Base-by-base conservation (phyloP, 1,140 invertebrate species). In the Drosophila lacertosa region DNA sequence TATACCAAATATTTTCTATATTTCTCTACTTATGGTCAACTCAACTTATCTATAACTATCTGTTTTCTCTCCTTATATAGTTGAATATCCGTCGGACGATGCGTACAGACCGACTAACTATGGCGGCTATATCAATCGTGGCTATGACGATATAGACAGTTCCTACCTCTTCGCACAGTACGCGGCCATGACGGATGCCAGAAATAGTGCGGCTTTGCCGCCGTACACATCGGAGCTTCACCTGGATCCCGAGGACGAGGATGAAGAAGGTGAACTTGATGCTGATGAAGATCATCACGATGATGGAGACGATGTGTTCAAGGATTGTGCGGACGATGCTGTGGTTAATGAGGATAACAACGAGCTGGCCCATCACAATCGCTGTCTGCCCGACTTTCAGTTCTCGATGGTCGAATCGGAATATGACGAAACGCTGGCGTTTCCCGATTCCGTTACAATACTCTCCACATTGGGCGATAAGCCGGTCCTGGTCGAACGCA, bases 351-450 rank as follows among this genome's bases (percentile, higher is more conserved):
- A 64, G 15, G 45, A 51, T 6, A 37, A 64, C 16, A 37, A 64
- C 16, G 74, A 65, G 15, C 39, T 22, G 6, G 57, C 62, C n/a
- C 37, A 71, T 4, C 66, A 75, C 0, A 59, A 58, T 57, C 81
- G 79, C 16, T 91, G 90, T 10, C 48, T 91, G 48, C 89, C 88
- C 4, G 89, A 91, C n/a, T 90, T 88, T 59, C 89, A 91, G 32
- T 89, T 91, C 55, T 91, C 90, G 6, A 60, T 91, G 24, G 68
- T 92, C 20, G 94, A 94, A 59, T 93, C 92, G 32, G 94, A 94
- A 64, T 95, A 92, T 75, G 94, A 94, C 82, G 94, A 95, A 84
- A 92, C 92, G 67, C 81, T 95, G 51, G 93, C 91, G 50, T 92
- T 94, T 70, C 93, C 93, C 33, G 93, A 94, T 65, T 93, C 93